phyloP scores from a whole-genome alignment of 2,888 invertebrate genomes.

The Villa cingulata region DNA sequence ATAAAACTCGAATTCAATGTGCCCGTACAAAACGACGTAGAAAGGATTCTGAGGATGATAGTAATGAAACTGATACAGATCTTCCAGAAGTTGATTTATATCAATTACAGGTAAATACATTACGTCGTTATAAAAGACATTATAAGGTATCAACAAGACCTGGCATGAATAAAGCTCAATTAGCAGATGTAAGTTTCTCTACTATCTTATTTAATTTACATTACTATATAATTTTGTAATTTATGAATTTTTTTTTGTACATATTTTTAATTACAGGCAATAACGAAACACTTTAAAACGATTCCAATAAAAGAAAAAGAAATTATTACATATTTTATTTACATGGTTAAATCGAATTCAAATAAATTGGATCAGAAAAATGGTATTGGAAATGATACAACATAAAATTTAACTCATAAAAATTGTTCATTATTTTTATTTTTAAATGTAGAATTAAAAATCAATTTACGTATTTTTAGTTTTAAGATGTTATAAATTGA shows the following conservation, averaged over 20 bases:
- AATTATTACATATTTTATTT: slow-evolving; percentile 86
- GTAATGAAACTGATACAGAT: slow-evolving; percentile 85
- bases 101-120: slow-evolving; percentile 86
- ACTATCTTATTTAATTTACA: neutral
- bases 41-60: slow-evolving; percentile 89
- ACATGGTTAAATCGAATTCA: slow-evolving; percentile 81
- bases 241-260: slow-evolving; percentile 6
- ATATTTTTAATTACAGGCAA: slow-evolving; percentile 57
- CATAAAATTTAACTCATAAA: too few relatives aligned
- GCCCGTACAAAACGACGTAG: slow-evolving; percentile 83
- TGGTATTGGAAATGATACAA: slow-evolving; percentile 31
- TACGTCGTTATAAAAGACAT: slow-evolving; percentile 84
- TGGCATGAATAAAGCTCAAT: slow-evolving; percentile 85
- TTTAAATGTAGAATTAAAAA: too few relatives aligned
- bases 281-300: slow-evolving; percentile 90
- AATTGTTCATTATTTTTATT: too few relatives aligned
- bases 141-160: slow-evolving; percentile 85
- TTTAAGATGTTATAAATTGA: too few relatives aligned
- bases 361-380: slow-evolving; percentile 36
- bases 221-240: neutral
- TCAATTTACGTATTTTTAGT: too few relatives aligned
- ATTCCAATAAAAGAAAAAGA: slow-evolving; percentile 93
- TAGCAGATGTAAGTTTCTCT: slow-evolving; percentile 68
- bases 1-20: slow-evolving; percentile 90
- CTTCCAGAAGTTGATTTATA: slow-evolving; percentile 86